These are phyloP conservation scores for Tachypleus tridentatus DNA, from an alignment of 1,140 invertebrate genomes.

Conservation along the genomic window DNA sequence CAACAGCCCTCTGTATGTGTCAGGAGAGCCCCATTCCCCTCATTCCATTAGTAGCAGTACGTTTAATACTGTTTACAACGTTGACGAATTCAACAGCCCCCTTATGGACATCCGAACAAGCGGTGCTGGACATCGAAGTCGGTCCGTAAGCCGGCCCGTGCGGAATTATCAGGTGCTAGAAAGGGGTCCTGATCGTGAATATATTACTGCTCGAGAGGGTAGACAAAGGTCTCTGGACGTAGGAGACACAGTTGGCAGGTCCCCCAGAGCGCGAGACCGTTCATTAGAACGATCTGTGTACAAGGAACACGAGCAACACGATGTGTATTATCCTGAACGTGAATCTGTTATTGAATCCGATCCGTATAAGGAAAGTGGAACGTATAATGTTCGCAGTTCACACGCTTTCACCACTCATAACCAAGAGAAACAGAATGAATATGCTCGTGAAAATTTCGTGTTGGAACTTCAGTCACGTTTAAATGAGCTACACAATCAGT, in stretches of 20 bases:
- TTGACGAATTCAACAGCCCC: conserved; percentile 57
- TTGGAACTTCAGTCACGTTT: conserved; percentile 90
- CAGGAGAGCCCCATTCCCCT: conserved; percentile 9
- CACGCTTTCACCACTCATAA: too few species aligned
- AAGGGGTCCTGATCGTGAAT: conserved; percentile 55
- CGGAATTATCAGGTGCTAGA: conserved; percentile 56
- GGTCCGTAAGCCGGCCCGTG: conserved; percentile 23
- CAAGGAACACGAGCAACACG: not conserved
- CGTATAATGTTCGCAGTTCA: too few species aligned
- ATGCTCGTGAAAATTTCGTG: conserved; percentile 37
- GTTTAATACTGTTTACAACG: conserved; percentile 34
- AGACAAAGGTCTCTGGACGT: conserved; percentile 31
- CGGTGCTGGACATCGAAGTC: conserved; percentile 1
- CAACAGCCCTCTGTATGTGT: conserved; percentile 18
- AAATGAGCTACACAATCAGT: conserved; percentile 83
- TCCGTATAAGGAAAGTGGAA: too few species aligned
- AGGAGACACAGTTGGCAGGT: conserved; percentile 9
- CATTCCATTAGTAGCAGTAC: conserved; percentile 10
- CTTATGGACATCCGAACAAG: conserved; percentile 41
- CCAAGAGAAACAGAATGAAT: too few species aligned
- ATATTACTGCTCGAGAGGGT: conserved; percentile 57
- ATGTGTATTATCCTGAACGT: not conserved
- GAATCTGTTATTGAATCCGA: too few species aligned
- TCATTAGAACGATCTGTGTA: conserved; percentile 41
- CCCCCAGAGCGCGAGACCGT: conserved; percentile 35